Conservation (phyloP, 1,140 invertebrate species). For the Drosophila lacertosa region DNA sequence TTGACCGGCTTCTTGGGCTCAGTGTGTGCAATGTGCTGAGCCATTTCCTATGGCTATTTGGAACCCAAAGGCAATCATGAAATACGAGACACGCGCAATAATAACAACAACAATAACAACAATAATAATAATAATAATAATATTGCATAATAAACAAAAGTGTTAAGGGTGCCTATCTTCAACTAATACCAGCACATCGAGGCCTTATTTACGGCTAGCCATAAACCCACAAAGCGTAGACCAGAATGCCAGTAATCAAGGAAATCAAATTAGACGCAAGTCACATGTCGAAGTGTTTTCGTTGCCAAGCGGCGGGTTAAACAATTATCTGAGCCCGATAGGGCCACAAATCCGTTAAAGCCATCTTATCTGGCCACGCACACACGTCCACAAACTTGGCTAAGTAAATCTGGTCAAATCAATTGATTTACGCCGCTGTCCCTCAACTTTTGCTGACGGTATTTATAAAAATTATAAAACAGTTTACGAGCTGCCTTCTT, state of each 20-base stretch:
- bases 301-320: constrained; percentile 19
- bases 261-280: constrained; percentile 14
- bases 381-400: neutral
- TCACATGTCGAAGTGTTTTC: constrained; percentile 21
- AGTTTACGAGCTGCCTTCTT: constrained; percentile 18
- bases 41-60: constrained; percentile 29
- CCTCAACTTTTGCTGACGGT: neutral
- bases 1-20: constrained; percentile 36
- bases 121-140: constrained; percentile 30
- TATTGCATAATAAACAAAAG: constrained; percentile 42
- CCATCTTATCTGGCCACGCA: constrained; percentile 19
- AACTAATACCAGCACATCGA: neutral
- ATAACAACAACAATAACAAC: constrained; percentile 29
- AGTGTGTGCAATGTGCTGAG: constrained; percentile 33
- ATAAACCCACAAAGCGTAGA: neutral
- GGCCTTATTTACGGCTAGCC: constrained; percentile 19
- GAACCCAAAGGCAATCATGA: constrained; percentile 31
- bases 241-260: constrained; percentile 36
- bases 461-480: neutral
- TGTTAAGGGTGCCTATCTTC: constrained; percentile 27
- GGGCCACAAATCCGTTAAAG: constrained; percentile 8
- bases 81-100: constrained; percentile 38
- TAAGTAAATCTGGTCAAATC: constrained; percentile 37
- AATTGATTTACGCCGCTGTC: constrained; percentile 38
- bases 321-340: constrained; percentile 17